A percentile compares a stretch with the other conserved stretches of the same genome.
Evolutionary conservation across 2,797 vertebrate genomes (phyloP).

Genomic region (Eulemur rubriventer): DNA sequence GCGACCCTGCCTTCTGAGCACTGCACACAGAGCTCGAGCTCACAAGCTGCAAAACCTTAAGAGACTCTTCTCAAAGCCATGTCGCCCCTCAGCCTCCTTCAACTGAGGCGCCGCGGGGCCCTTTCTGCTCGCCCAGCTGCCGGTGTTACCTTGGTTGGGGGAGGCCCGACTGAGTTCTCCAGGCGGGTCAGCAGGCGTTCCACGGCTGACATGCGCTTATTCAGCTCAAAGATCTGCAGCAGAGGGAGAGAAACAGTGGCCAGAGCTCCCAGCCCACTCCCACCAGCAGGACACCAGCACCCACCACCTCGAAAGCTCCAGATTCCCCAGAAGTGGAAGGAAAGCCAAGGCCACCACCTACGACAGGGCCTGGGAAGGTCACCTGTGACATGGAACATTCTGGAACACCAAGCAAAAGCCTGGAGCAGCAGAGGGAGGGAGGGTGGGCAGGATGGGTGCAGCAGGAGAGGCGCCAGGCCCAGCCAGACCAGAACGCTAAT

Average conservation of each 20-base stretch:
- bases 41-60: neutral
- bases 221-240: slow-evolving; percentile 90
- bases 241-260: slow-evolving; percentile 24
- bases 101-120: neutral
- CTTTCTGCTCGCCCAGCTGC: neutral
- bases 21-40: rapidly evolving
- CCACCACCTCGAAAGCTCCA: neutral
- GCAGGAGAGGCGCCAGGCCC: neutral
- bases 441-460: rapidly evolving
- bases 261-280: slow-evolving; percentile 51
- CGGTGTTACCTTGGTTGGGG: slow-evolving; percentile 86
- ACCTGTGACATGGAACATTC: rapidly evolving
- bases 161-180: slow-evolving; percentile 89
- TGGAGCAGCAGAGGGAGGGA: rapidly evolving
- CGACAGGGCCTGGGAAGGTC: rapidly evolving
- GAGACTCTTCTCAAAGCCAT: neutral
- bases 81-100: neutral
- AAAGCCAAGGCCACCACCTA: rapidly evolving
- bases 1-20: neutral
- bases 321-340: rapidly evolving
- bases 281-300: neutral
- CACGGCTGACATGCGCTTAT: slow-evolving; percentile 88
- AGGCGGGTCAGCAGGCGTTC: slow-evolving; percentile 89
- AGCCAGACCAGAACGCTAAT: rapidly evolving
- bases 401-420: neutral